Percentiles rank a stretch among this genome's conserved stretches.
Evolutionary conservation across 2,888 invertebrate species (phyloP).

Genomic region (Drosophila colorata): DNA sequence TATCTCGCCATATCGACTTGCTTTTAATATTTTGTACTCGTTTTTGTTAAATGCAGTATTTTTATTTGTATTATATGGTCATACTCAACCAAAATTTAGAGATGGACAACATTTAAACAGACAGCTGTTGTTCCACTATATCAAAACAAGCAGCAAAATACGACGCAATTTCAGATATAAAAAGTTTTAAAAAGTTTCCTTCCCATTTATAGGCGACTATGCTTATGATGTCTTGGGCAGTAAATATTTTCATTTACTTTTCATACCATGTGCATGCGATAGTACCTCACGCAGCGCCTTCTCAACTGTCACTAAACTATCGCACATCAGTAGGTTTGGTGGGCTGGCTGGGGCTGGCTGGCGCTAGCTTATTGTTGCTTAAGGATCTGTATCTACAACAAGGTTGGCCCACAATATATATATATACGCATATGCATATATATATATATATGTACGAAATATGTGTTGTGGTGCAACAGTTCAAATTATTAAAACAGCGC

Average conservation of each 20-base stretch:
- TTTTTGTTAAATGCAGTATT: neutral
- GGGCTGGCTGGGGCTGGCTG: slow-evolving; percentile 54
- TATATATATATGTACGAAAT: slow-evolving; percentile 57
- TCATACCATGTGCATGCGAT: neutral
- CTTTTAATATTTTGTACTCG: too few species aligned
- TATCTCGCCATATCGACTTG: neutral
- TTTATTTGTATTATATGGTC: slow-evolving; percentile 3
- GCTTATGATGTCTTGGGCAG: too few species aligned
- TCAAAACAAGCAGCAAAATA: neutral
- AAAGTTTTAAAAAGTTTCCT: neutral
- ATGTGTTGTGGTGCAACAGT: slow-evolving; percentile 75
- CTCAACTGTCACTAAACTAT: slow-evolving; percentile 44
- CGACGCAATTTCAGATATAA: neutral
- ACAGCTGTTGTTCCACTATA: neutral
- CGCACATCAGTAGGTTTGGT: slow-evolving; percentile 54
- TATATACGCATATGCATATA: slow-evolving; percentile 18
- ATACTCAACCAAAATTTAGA: slow-evolving; percentile 13
- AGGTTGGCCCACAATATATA: slow-evolving; percentile 56
- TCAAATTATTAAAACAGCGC: slow-evolving; percentile 60
- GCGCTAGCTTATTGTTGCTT: slow-evolving; percentile 59
- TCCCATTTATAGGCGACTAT: neutral
- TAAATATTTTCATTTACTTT: neutral
- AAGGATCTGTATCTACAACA: slow-evolving; percentile 65
- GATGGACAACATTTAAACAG: slow-evolving; percentile 9
- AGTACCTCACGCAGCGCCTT: slow-evolving; percentile 16